Conservation (phyloP, 2,888 invertebrate genomes). For the Plagodis pulveraria region DNA sequence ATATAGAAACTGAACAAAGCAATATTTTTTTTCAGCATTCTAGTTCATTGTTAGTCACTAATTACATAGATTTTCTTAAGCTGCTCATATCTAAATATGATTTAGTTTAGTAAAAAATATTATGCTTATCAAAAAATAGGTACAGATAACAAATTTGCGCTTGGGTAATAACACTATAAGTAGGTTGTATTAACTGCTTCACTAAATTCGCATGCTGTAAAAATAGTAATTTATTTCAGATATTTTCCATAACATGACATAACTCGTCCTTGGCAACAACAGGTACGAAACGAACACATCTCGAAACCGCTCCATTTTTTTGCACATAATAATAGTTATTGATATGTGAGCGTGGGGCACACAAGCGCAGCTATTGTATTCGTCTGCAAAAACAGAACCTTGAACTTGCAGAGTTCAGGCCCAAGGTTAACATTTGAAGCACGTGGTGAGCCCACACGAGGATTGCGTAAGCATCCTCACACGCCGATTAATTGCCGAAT, state of each 20-base stretch:
- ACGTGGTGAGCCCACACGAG: constrained; percentile 64
- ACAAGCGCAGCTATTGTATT: constrained; percentile 63
- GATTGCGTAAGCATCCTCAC: constrained; percentile 69
- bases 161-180: no score
- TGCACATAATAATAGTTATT: constrained; percentile 44
- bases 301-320: constrained; percentile 38
- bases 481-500: constrained; percentile 29
- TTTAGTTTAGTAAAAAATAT: no score
- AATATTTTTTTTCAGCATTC: no score
- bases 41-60: no score
- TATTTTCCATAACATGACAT: constrained; percentile 21
- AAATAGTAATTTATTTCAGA: not conserved
- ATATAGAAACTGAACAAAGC: no score
- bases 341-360: constrained; percentile 51
- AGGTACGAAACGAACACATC: constrained; percentile 27
- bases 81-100: no score
- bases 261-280: constrained; percentile 22
- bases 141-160: no score
- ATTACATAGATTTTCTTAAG: no score
- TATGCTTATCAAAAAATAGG: no score
- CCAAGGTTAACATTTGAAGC: constrained; percentile 72
- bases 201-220: no score
- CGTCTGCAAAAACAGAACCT: constrained; percentile 79
- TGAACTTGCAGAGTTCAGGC: constrained; percentile 79
- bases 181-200: no score